phyloP scores from a whole-genome alignment of 2,888 invertebrate species.

The Pheosia gnoma region DNA sequence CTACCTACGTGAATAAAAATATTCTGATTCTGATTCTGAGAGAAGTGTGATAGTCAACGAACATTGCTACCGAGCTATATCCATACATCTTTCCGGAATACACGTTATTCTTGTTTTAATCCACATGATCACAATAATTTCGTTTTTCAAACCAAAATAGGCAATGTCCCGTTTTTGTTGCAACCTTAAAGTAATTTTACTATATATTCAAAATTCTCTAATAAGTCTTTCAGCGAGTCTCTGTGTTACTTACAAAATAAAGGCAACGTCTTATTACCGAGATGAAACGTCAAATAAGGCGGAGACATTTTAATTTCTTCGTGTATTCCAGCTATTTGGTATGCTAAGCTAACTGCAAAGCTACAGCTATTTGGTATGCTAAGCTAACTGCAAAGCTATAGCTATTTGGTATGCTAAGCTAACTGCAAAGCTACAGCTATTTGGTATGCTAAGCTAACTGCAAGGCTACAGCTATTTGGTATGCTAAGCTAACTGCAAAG shows the following conservation, averaged over 20 bases:
- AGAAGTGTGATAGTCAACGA: too few relatives aligned
- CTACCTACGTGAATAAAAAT: too few relatives aligned
- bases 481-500: conserved; percentile 15
- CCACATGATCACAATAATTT: too few relatives aligned
- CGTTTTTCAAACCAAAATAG: too few relatives aligned
- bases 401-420: conserved; percentile 20
- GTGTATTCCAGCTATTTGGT: neutral
- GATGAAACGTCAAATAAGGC: neutral
- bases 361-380: too few relatives aligned
- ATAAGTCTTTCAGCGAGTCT: neutral
- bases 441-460: too few relatives aligned
- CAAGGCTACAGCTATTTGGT: neutral
- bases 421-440: conserved; percentile 6
- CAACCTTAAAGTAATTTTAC: neutral
- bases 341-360: neutral
- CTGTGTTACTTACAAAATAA: neutral
- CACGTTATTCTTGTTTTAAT: too few relatives aligned
- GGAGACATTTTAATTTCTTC: neutral
- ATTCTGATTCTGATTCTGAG: too few relatives aligned
- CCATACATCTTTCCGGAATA: too few relatives aligned
- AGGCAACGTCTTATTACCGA: neutral
- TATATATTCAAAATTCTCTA: neutral
- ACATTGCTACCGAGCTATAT: too few relatives aligned
- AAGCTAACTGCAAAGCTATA: conserved; percentile 14
- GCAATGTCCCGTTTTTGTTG: too few relatives aligned